Percentiles rank a stretch among this genome's conserved stretches.
Conservation (phyloP, 1,140 invertebrate species). For the Philotrypesis tridentata region DNA sequence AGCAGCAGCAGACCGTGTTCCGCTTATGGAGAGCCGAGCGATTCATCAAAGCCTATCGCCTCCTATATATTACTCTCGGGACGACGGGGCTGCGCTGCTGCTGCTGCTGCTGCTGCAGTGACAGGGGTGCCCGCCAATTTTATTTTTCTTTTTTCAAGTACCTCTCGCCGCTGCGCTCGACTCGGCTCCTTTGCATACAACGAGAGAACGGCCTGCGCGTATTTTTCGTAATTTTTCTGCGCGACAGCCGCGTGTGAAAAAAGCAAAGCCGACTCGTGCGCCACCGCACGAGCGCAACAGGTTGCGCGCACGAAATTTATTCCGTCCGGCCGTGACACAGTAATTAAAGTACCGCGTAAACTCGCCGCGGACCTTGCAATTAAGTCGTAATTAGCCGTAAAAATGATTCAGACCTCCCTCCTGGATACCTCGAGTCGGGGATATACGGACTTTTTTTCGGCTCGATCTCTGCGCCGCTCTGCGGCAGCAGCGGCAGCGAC, state of each 20-base stretch:
- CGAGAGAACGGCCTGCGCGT: no score
- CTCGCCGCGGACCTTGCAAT: slow-evolving; percentile 53
- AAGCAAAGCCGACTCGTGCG: neutral
- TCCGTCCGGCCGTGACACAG: slow-evolving; percentile 26
- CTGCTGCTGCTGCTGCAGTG: no score
- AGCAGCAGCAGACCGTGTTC: neutral
- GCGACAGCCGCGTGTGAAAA: no score
- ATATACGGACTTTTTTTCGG: neutral
- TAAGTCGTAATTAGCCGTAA: slow-evolving; percentile 56
- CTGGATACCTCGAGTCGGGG: no score
- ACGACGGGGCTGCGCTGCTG: neutral
- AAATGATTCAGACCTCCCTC: slow-evolving; percentile 51
- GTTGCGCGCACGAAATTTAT: neutral
- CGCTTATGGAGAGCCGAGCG: slow-evolving; percentile 51
- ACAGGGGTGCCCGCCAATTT: neutral
- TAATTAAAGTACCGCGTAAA: slow-evolving; percentile 53
- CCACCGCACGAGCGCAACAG: slow-evolving; percentile 7
- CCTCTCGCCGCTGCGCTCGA: no score
- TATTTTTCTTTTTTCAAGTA: neutral
- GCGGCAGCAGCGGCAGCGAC: neutral
- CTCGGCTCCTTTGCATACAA: no score
- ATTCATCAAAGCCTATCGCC: slow-evolving; percentile 67
- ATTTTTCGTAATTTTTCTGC: no score
- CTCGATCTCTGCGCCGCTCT: no score
- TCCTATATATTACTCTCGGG: slow-evolving; percentile 61